Conservation (phyloP, 2,797 vertebrate species). For the Diplodus sargus region DNA sequence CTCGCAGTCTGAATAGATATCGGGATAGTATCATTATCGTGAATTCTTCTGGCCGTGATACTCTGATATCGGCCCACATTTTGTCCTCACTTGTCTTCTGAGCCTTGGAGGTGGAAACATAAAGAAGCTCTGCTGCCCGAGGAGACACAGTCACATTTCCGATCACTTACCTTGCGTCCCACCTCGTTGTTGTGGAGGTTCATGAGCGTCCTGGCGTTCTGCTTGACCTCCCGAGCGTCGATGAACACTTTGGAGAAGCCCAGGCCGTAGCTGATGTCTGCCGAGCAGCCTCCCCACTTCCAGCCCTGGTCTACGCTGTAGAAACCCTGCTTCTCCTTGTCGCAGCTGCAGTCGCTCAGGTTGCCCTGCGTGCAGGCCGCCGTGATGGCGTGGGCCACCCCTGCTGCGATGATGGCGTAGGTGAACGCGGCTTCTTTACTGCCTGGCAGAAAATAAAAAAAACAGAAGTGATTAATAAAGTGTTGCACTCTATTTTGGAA, state of each 20-base stretch:
- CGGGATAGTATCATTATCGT: too few species aligned
- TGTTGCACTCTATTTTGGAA: slow-evolving; percentile 2
- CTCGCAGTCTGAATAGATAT: too few species aligned
- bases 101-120: neutral
- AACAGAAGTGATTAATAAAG: slow-evolving; percentile 45
- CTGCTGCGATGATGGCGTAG: slow-evolving; percentile 95
- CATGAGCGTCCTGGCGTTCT: slow-evolving; percentile 96
- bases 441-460: slow-evolving; percentile 78
- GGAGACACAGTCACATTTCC: neutral
- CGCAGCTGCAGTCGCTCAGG: slow-evolving; percentile 97
- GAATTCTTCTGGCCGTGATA: too few species aligned
- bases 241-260: slow-evolving; percentile 97
- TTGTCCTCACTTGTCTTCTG: neutral
- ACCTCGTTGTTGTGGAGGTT: slow-evolving; percentile 98
- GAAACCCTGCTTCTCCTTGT: slow-evolving; percentile 97
- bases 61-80: neutral
- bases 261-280: slow-evolving; percentile 95
- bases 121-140: too few species aligned
- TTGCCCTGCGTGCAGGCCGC: slow-evolving; percentile 97
- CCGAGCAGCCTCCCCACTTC: slow-evolving; percentile 99
- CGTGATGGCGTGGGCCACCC: slow-evolving; percentile 95
- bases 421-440: slow-evolving; percentile 97
- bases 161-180: slow-evolving; percentile 92
- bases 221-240: slow-evolving; percentile 96
- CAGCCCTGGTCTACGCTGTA: slow-evolving; percentile 95